phyloP scores from a whole-genome alignment of 2,888 invertebrate genomes.

The Orthosia gracilis region DNA sequence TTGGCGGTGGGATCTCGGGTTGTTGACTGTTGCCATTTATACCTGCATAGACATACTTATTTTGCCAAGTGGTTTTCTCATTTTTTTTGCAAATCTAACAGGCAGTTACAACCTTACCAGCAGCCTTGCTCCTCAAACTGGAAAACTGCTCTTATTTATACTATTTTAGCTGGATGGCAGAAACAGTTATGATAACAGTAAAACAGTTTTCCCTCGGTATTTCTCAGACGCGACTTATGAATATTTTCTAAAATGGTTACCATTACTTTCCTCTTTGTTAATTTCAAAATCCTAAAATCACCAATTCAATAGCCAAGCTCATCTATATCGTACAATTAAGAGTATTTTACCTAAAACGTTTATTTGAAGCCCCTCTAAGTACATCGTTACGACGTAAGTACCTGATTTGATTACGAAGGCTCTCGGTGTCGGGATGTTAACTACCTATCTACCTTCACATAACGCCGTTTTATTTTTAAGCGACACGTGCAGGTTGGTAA shows the following conservation, averaged over 20 bases:
- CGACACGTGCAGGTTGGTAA: conserved; percentile 5
- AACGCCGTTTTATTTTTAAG: conserved; percentile 13
- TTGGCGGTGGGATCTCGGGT: too few relatives aligned
- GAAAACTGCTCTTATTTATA: background rate
- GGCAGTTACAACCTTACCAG: background rate
- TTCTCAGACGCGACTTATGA: background rate
- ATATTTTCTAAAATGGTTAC: background rate
- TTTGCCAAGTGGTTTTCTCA: too few relatives aligned
- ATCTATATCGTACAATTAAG: conserved; percentile 19
- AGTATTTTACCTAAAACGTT: conserved; percentile 25
- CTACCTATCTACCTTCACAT: conserved; percentile 18
- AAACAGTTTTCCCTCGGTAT: background rate
- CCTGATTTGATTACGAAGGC: conserved; percentile 42
- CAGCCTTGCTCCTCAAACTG: background rate
- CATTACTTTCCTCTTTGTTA: background rate
- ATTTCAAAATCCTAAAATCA: conserved; percentile 14
- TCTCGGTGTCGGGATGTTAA: conserved; percentile 13
- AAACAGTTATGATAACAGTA: background rate
- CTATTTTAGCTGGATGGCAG: background rate
- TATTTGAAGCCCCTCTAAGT: conserved; percentile 25
- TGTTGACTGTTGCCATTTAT: too few relatives aligned
- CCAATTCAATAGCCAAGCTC: conserved; percentile 12
- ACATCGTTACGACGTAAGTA: conserved; percentile 32
- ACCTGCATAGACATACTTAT: too few relatives aligned
- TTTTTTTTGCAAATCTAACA: background rate